These are phyloP conservation scores for Strix occidentalis DNA, from an alignment of 2,797 vertebrate species.

Conservation along the genomic window DNA sequence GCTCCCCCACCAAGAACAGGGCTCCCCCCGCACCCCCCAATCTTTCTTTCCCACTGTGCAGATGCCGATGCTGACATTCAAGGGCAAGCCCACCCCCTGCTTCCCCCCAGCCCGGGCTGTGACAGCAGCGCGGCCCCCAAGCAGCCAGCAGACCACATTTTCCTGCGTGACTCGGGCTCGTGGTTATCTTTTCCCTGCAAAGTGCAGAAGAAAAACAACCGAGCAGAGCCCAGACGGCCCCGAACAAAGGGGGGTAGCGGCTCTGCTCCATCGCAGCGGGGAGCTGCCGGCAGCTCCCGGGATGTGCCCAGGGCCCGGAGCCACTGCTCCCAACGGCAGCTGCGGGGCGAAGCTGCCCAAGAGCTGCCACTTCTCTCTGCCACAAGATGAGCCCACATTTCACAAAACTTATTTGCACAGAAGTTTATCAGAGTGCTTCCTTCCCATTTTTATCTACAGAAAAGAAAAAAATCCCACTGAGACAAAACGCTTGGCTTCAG, in stretches of 20 bases:
- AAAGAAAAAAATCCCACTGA: background rate
- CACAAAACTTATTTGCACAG: background rate
- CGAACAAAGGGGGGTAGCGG: fast-evolving
- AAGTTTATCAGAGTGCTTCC: background rate
- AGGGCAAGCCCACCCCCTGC: fast-evolving
- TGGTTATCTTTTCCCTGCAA: background rate
- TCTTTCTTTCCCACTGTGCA: background rate
- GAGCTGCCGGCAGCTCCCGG: background rate
- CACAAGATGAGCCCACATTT: background rate
- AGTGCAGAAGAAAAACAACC: background rate
- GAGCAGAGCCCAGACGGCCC: background rate
- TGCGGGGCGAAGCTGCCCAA: background rate
- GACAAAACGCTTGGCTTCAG: background rate
- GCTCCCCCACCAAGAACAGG: too few relatives aligned
- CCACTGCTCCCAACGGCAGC: fast-evolving
- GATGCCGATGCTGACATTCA: fast-evolving
- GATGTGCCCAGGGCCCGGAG: fast-evolving
- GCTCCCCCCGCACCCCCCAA: fast-evolving
- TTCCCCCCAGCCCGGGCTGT: background rate
- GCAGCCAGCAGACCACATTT: background rate
- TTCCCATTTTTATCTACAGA: background rate
- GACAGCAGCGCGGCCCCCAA: fast-evolving
- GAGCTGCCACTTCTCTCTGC: background rate
- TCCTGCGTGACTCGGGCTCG: fast-evolving
- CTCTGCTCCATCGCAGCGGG: fast-evolving